Evolutionary conservation across 2,888 invertebrate genomes (phyloP), one percentile per base, ranked within the genome.

Genomic region (Allacma fusca): DNA sequence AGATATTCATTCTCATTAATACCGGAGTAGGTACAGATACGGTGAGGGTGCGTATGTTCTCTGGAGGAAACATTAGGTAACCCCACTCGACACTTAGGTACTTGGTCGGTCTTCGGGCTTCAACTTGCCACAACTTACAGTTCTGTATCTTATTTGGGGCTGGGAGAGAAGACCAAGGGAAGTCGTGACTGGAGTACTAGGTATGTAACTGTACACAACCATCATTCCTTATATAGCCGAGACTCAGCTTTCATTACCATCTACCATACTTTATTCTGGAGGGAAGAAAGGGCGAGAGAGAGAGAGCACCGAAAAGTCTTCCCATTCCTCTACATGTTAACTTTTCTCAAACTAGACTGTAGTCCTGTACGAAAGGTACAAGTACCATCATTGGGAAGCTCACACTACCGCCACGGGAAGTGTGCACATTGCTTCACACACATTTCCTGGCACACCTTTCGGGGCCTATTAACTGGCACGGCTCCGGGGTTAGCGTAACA

Each of bases 181-280:
- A 65, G 24, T 65, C 65, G 65, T 65, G 65, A 65, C 65, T 29
- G 26, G 65, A 5, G 65, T 28, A n/a, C 65, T 26, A 65, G 13
- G 26, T 40, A 40, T 19, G 13, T 28, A 65, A 28, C n/a, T n/a
- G 28, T 4, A 28, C 28, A 24, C 13, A 65, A n/a, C 65, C 65
- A 62, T 28, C 65, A 28, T 28, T 28, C n/a, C 26, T 28, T 65
- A 26, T 29, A 65, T 13, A 65, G 26, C 65, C n/a, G n/a, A 13
- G 65, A 29, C 65, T 65, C 65, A 65, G 65, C 65, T 65, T 65
- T 65, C 65, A 65, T 65, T 65, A 65, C 29, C 65, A 28, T 24
- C 19, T 12, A 29, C 26, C 26, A 65, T 65, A 24, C 65, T 65
- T 28, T 65, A 65, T 29, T 65, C 26, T 1, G 19, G 19, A 24